Percentiles rank a stretch among this genome's conserved stretches.
Evolutionary conservation across 2,113 vertebrate genomes (phyloP).

Genomic region (Arenaria interpres): DNA sequence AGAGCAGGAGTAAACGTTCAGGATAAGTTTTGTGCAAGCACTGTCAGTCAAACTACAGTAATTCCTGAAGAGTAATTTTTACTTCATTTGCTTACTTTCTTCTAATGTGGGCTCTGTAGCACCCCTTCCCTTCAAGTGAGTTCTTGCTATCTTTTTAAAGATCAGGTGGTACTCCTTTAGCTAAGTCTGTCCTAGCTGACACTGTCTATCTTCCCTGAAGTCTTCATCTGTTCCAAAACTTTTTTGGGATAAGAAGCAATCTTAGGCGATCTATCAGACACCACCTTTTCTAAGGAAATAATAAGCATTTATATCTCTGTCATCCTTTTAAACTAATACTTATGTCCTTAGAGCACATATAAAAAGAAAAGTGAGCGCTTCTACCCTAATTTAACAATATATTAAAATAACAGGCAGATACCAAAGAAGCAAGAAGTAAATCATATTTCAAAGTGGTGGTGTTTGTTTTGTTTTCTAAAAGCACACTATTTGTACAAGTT

Average conservation of each 20-base stretch:
- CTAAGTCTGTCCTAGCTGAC: neutral
- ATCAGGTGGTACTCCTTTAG: neutral
- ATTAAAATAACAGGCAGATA: neutral
- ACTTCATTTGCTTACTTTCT: neutral
- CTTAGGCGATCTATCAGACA: neutral
- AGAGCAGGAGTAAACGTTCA: neutral
- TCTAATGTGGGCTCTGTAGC: neutral
- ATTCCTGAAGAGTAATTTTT: neutral
- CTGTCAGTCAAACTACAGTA: neutral
- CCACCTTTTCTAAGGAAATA: neutral
- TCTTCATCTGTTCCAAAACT: neutral
- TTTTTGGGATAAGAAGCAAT: neutral
- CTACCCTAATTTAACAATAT: neutral
- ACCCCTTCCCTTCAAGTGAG: neutral
- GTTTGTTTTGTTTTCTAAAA: neutral
- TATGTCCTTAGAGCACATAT: neutral
- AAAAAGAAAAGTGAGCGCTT: neutral
- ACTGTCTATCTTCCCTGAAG: neutral
- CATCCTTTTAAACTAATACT: neutral
- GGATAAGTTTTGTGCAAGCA: neutral
- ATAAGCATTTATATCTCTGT: neutral
- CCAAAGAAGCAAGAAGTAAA: neutral
- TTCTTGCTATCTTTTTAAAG: neutral
- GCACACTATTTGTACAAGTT: neutral
- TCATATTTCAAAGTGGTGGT: neutral